Evolutionary conservation across 2,113 vertebrate species (phyloP).

Genomic region (Microcebus ravelobensis): DNA sequence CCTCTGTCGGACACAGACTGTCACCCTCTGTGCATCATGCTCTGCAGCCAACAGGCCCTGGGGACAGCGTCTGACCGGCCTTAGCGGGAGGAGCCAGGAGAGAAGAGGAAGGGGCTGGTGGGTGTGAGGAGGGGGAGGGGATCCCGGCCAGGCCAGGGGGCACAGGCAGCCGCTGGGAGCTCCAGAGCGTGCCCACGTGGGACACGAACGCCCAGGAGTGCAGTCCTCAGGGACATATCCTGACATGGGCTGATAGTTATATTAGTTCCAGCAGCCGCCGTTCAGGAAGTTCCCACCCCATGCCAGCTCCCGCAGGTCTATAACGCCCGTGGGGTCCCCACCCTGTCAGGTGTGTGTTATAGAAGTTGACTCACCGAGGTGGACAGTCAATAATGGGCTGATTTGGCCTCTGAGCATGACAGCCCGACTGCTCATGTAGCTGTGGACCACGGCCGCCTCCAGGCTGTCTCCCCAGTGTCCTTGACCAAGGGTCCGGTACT

Average conservation of each 20-base stretch:
- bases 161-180: too few species aligned
- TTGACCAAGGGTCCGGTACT: background rate
- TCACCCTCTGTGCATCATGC: rapidly evolving
- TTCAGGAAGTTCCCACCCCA: background rate
- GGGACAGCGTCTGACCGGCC: background rate
- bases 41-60: background rate
- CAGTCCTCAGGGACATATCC: background rate
- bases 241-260: too few species aligned
- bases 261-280: rapidly evolving
- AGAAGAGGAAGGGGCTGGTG: background rate
- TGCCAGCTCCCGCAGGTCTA: background rate
- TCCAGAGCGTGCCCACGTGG: background rate
- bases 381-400: rapidly evolving
- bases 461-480: background rate
- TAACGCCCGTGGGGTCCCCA: rapidly evolving
- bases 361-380: background rate
- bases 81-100: background rate
- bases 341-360: background rate
- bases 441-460: rapidly evolving
- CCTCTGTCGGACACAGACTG: rapidly evolving
- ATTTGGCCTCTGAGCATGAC: rapidly evolving
- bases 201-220: background rate
- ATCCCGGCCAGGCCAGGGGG: background rate
- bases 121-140: too few species aligned
- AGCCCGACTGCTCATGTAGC: rapidly evolving